phyloP scores from a whole-genome alignment of 2,797 vertebrate genomes.

The Rhyacichthys aspro region DNA sequence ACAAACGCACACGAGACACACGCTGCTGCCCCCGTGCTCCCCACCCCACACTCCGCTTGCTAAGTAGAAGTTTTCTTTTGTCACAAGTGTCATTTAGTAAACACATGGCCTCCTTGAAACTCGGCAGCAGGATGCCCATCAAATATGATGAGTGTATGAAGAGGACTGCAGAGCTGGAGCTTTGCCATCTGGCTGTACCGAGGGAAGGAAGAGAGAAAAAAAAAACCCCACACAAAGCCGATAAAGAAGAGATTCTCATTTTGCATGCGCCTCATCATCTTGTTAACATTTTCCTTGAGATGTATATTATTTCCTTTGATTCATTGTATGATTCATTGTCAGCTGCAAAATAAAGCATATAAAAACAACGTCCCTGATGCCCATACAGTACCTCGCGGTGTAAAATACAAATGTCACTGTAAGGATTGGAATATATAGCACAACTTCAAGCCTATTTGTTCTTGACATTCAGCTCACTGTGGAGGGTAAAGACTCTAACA shows the following conservation, averaged over 20 bases:
- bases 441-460: conserved; percentile 51
- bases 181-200: conserved; percentile 84
- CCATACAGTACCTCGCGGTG: conserved; percentile 45
- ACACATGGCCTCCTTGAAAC: conserved; percentile 85
- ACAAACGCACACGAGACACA: conserved; percentile 37
- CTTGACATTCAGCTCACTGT: conserved; percentile 38
- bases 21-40: conserved; percentile 65
- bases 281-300: conserved; percentile 83
- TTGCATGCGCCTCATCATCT: conserved; percentile 93
- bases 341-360: conserved; percentile 88
- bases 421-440: conserved; percentile 22
- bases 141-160: conserved; percentile 74
- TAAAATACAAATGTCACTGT: conserved; percentile 29
- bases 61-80: conserved; percentile 84
- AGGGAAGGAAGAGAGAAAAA: conserved; percentile 72
- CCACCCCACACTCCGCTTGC: conserved; percentile 87
- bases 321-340: conserved; percentile 88
- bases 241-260: conserved; percentile 77
- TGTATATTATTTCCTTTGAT: conserved; percentile 92
- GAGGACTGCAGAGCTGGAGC: conserved; percentile 79
- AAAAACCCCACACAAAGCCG: conserved; percentile 53
- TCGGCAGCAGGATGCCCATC: conserved; percentile 82
- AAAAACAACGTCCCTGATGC: conserved; percentile 68
- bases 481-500: conserved; percentile 21
- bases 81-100: conserved; percentile 85